Base-by-base conservation (phyloP, 2,797 vertebrate species). In the Crocodylus rhombifer region DNA sequence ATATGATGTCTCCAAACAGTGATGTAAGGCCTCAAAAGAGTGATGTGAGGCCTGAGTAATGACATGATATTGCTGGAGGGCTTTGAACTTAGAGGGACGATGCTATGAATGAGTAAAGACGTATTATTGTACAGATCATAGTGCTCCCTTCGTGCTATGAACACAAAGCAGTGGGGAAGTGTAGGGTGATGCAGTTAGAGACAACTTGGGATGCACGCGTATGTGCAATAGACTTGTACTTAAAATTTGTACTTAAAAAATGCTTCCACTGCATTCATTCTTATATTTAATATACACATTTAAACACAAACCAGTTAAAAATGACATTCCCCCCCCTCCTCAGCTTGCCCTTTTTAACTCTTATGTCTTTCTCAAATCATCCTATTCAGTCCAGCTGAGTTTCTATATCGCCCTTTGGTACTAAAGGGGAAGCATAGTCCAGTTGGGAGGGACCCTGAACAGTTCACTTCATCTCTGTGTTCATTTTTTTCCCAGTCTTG, bases 401-500 rank as follows among this genome's bases (percentile, higher is more conserved):
- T 42, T 71, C 20, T 42, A 10, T 14, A 3, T 63, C 55, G 30
- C 30, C 28, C 42, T 42, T 55, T 80, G 33, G 15, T 56, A 56
- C 15, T 51, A 84, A 57, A 42, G 28, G 57, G 77, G 18, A 2
- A 78, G 12, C 20, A 18, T 36, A 71, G 4, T 2, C 90, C 6
- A 5, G n/a, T 20, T 36, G 12, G 77, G 16, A 18, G 63, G 14
- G 20, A 7, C 33, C 17, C 60, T 6, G 2, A 81, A 63, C 55
- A 77, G 67, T 33, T 77, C 55, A 51, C 1, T 89, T 85, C 56
- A 78, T n/a, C 5, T 83, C 73, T 55, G 64, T 18, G 76, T 78
- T 80, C 77, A 74, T 87, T 86, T 62, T 92, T 14, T 62, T 80
- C 82, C 90, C 28, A 51, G 33, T 6, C 12, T 86, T 77, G 1